Conservation (phyloP, 2,113 vertebrate genomes). For the Odontophorus gujanensis region DNA sequence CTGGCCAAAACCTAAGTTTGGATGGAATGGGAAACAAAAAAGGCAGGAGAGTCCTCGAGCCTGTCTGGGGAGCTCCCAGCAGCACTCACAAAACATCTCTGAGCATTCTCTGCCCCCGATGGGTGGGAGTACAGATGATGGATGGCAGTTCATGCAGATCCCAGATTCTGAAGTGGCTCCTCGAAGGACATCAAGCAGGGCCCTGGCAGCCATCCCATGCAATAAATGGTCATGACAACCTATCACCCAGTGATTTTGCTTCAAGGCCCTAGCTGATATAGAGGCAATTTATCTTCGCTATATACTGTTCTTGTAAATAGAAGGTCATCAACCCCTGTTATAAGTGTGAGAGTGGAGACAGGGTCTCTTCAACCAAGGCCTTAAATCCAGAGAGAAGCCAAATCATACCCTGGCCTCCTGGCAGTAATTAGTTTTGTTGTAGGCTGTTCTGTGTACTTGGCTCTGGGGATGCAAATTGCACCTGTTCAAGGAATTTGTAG, state of each 20-base stretch:
- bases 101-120: neutral
- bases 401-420: neutral
- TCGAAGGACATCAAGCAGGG: neutral
- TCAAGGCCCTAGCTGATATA: neutral
- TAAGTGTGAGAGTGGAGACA: neutral
- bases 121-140: neutral
- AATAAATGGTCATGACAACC: neutral
- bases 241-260: neutral
- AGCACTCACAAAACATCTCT: neutral
- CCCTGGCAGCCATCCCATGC: neutral
- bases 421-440: neutral
- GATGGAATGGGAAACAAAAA: neutral
- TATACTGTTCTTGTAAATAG: neutral
- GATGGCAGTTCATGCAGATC: neutral
- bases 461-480: neutral
- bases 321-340: neutral
- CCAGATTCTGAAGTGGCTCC: neutral
- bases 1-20: neutral
- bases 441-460: neutral
- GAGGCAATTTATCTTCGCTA: neutral
- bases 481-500: neutral
- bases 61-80: neutral
- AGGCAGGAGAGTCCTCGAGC: neutral
- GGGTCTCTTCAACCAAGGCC: neutral
- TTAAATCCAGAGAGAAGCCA: neutral